Base-by-base conservation (phyloP, 1,140 invertebrate genomes). In the Aphidius gifuensis region DNA sequence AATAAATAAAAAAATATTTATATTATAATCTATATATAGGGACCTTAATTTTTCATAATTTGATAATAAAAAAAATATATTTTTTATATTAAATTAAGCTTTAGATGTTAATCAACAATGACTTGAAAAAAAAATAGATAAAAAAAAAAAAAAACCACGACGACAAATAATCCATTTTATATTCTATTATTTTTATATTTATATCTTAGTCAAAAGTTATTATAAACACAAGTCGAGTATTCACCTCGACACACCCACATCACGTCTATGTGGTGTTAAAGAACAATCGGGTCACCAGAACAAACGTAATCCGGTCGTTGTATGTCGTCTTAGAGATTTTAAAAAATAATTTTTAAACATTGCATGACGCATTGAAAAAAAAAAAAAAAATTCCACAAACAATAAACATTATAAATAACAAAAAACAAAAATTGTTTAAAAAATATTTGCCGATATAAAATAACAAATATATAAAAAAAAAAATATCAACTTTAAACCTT, bases 251-350 rank as follows among this genome's bases (percentile, higher is more conserved):
- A 58, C 61, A 58, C 61, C 61, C 55, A 57, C 40, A 32, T 44
- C 54, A 51, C 56, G 38, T 53, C n/a, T 7, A 62, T 46, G 16
- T 58, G 40, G 61, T 66, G 61, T 46, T 56, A 53, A 62, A 56
- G 61, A 57, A 57, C 61, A 66, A 62, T 51, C 57, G 60, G 64
- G 64, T 66, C 64, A 66, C 57, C 61, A 59, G 64, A 62, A 65
- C 63, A 45, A 63, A 63, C 56, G 61, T 63, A 63, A 63, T 63
- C 56, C 61, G 61, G 61, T 63, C 61, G 48, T 59, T 38, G 11
- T 58, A 48, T 40, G 40, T 53, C 50, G 50, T 55, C 53, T 55
- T 55, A 55, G 39, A 42, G 53, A 38, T 55, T 53, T 53, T 43
- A 40, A 55, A 32, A 32, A 32, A 32, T 23, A 32, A 11, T 39